phyloP scores from a whole-genome alignment of 53 echinoderm and acorn worm genomes.

The Crossaster papposus region DNA sequence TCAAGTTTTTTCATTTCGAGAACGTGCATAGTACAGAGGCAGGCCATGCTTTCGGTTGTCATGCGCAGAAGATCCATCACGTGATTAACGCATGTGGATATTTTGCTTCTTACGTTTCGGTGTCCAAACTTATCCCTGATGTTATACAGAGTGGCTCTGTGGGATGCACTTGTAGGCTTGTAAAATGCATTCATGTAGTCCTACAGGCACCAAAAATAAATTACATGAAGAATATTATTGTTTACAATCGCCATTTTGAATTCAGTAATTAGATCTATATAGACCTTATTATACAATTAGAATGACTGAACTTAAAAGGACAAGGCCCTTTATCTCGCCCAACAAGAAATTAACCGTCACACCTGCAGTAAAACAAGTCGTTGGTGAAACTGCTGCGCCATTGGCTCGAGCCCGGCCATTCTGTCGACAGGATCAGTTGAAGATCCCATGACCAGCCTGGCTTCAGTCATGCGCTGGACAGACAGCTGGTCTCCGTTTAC shows the following conservation, averaged over 20 bases:
- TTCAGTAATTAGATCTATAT: no score
- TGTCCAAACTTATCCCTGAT: background rate
- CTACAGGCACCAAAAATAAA: no score
- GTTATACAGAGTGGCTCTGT: background rate
- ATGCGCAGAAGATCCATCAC: background rate
- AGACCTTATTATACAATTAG: no score
- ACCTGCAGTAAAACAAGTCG: background rate
- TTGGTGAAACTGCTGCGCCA: background rate
- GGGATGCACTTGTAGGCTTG: background rate
- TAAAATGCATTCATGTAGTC: background rate
- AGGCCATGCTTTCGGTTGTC: background rate
- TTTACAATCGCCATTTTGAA: no score
- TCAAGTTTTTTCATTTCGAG: background rate
- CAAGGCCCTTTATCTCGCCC: no score
- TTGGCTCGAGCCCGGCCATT: background rate
- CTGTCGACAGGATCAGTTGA: background rate
- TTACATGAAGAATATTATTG: no score
- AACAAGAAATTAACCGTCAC: no score
- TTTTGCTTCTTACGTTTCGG: background rate
- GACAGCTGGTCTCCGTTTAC: slow-evolving; percentile 29
- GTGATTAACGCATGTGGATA: background rate
- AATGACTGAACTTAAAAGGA: no score
- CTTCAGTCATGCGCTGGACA: background rate
- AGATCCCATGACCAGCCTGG: background rate
- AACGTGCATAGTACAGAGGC: background rate